Evolutionary conservation across 2,797 vertebrate species (phyloP).

Genomic region (Propithecus deckenii): DNA sequence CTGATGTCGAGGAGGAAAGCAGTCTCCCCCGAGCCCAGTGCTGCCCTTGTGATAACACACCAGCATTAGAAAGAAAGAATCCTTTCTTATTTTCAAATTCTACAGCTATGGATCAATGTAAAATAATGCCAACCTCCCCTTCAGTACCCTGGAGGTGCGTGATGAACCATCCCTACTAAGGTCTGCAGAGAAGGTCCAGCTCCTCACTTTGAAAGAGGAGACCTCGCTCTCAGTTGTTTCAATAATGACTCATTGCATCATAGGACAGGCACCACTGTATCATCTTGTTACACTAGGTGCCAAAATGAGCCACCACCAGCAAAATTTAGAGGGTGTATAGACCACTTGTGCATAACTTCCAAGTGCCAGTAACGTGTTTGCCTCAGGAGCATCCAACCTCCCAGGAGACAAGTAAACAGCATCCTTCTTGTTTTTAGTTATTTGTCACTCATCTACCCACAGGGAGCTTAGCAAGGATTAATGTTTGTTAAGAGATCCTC

Average conservation of each 20-base stretch:
- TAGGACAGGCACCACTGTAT: background rate
- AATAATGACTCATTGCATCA: background rate
- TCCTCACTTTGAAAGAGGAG: background rate
- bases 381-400: background rate
- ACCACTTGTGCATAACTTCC: background rate
- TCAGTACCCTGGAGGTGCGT: background rate
- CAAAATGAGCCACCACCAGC: background rate
- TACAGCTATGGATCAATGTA: background rate
- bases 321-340: background rate
- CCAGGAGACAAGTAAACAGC: background rate
- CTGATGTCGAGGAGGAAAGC: background rate
- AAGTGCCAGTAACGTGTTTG: no score
- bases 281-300: background rate
- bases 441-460: background rate
- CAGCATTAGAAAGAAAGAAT: background rate
- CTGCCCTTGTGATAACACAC: background rate
- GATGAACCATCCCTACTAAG: background rate
- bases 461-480: background rate
- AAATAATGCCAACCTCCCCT: background rate
- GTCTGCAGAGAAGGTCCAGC: background rate
- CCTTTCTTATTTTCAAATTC: background rate
- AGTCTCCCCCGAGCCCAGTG: background rate
- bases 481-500: background rate
- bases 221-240: background rate
- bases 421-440: background rate